A percentile compares a stretch with the other conserved stretches of the same genome.
These are phyloP conservation scores for Tychaedon coryphoeus DNA, from an alignment of 2,113 vertebrate species.

Conservation along the genomic window DNA sequence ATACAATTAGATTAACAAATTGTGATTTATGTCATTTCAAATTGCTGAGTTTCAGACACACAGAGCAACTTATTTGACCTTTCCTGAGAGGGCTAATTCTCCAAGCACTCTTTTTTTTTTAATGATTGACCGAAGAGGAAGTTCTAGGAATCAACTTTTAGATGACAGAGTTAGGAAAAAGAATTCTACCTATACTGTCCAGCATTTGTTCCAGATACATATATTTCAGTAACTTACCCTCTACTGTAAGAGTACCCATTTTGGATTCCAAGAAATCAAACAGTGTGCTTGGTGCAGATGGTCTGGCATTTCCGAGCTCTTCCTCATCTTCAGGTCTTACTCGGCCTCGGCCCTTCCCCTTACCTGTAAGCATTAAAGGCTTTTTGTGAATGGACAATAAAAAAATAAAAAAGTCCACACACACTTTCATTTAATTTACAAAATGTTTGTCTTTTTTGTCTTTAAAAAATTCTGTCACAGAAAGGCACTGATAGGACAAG, in stretches of 20 bases:
- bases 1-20: not conserved
- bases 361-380: conserved; percentile 66
- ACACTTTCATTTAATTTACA: not conserved
- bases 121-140: not conserved
- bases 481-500: not conserved
- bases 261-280: conserved; percentile 97
- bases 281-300: conserved; percentile 92
- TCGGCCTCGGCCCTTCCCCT: conserved; percentile 87
- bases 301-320: conserved; percentile 84
- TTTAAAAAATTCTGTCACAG: not conserved
- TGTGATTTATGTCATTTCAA: not conserved
- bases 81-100: not conserved
- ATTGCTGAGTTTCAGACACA: not conserved
- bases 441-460: not conserved
- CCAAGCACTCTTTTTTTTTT: not conserved
- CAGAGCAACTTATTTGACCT: not conserved
- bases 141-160: not conserved
- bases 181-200: not conserved
- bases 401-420: not conserved
- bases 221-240: conserved; percentile 76
- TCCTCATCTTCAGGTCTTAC: conserved; percentile 87
- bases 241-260: conserved; percentile 89
- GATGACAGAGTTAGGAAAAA: not conserved
- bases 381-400: not conserved
- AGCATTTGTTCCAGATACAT: not conserved